Conservation (phyloP, 2,113 vertebrate species). For the Misgurnus anguillicaudatus region DNA sequence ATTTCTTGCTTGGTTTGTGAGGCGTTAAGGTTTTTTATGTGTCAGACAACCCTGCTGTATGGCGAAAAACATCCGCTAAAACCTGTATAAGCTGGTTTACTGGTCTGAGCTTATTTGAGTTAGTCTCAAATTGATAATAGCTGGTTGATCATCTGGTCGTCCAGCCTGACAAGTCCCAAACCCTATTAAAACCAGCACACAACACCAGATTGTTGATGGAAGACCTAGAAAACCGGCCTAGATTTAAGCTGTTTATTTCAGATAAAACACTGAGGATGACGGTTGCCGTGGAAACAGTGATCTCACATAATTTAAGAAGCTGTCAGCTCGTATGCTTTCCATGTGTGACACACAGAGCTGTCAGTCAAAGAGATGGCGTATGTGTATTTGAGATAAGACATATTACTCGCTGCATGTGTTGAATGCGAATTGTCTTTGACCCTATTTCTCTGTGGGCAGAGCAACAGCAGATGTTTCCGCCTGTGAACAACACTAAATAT, state of each 20-base stretch:
- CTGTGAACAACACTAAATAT: slow-evolving; percentile 12
- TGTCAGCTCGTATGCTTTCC: not conserved
- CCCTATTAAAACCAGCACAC: too few relatives aligned
- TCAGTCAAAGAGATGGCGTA: slow-evolving; percentile 6
- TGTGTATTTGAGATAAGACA: slow-evolving; percentile 23
- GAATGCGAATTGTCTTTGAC: slow-evolving; percentile 10
- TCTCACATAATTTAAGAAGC: slow-evolving; percentile 23
- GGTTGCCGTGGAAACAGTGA: slow-evolving; percentile 32
- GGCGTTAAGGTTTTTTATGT: not conserved
- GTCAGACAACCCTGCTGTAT: too few relatives aligned
- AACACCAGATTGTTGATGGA: too few relatives aligned
- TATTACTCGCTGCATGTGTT: slow-evolving; percentile 2
- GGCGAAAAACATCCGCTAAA: too few relatives aligned
- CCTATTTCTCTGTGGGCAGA: slow-evolving; percentile 2
- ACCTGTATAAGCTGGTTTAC: too few relatives aligned
- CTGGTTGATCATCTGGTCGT: too few relatives aligned
- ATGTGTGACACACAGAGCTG: slow-evolving; percentile 7
- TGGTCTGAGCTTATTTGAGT: too few relatives aligned
- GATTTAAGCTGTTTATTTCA: not conserved
- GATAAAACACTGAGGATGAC: not conserved
- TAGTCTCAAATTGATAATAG: too few relatives aligned
- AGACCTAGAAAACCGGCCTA: too few relatives aligned
- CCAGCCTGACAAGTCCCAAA: too few relatives aligned
- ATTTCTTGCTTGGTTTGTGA: not conserved
- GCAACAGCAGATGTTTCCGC: slow-evolving; percentile 35